Base-by-base conservation (phyloP, 1,140 invertebrate species). In the Apis mellifera region DNA sequence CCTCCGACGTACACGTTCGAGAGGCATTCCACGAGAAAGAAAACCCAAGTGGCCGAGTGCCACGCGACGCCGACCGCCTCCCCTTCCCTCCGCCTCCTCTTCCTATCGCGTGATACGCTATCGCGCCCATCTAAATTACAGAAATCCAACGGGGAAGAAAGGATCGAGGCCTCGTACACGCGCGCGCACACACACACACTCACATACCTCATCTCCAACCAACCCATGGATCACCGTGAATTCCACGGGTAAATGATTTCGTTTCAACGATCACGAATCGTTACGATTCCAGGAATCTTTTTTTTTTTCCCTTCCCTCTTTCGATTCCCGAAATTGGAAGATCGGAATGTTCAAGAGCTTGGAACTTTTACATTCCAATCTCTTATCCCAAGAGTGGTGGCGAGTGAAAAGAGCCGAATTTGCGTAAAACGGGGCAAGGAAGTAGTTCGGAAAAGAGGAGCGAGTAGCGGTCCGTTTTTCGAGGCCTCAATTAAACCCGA, bases 401-500 rank as follows among this genome's bases (percentile, higher is more conserved):
- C n/a, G n/a, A n/a, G n/a, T n/a, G 32, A 32, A 32, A 42, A 7
- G 32, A 42, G 32, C 0, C 32, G 0, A 42, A 42, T 42, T 42
- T 42, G 5, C 32, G n/a, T n/a, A n/a, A n/a, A n/a, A n/a, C n/a
- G n/a, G 4, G 32, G 32, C 32, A 2, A 32, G 26, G 32, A 70
- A 26, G 9, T 15, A 0, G 17, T 4, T 5, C 32, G n/a, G 26
- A 32, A 32, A 32, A 13, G 19, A 17, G 65, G n/a, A n/a, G 69
- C 55, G 19, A 68, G 60, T 66, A 54, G 26, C 15, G 48, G 12
- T 54, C 64, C 54, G n/a, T 82, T 82, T n/a, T 82, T 69, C 79
- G 64, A 82, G 64, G 60, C 73, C 32, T 82, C 76, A 76, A 82
- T 82, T 82, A 82, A 76, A 68, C 17, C 73, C 55, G 23, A 68